Evolutionary conservation across 2,888 invertebrate genomes (phyloP).

Genomic region (Mesoligia furuncula): DNA sequence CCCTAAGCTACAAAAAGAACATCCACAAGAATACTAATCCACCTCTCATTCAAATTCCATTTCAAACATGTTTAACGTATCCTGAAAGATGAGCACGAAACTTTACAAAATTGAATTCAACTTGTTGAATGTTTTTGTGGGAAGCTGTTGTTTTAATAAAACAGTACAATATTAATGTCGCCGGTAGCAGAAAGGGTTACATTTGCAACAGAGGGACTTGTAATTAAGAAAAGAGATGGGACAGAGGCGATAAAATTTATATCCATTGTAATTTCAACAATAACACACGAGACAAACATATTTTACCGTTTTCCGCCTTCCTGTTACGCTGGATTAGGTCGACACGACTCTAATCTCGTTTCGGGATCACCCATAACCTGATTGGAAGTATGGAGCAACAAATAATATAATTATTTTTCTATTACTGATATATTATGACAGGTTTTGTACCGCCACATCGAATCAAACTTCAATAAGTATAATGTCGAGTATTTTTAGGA

Average conservation of each 20-base stretch:
- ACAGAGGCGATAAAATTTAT: constrained; percentile 61
- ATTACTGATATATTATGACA: constrained; percentile 47
- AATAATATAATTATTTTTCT: constrained; percentile 57
- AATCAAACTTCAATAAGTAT: constrained; percentile 51
- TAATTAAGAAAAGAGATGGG: constrained; percentile 69
- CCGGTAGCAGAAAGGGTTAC: constrained; percentile 57
- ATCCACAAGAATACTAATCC: constrained; percentile 1
- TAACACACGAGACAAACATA: constrained; percentile 46
- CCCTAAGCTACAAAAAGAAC: constrained; percentile 10
- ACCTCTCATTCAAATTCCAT: constrained; percentile 31
- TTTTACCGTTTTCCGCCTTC: constrained; percentile 30
- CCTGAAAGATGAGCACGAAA: constrained; percentile 30
- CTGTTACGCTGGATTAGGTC: constrained; percentile 31
- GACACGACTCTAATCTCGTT: constrained; percentile 27
- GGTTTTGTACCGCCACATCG: constrained; percentile 33
- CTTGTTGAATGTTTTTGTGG: constrained; percentile 58
- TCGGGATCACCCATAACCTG: constrained; percentile 35
- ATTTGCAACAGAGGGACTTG: constrained; percentile 68
- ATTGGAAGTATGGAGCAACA: constrained; percentile 42
- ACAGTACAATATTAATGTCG: constrained; percentile 51
- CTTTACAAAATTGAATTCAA: constrained; percentile 51
- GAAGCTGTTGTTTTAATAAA: constrained; percentile 52
- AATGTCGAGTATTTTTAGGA: constrained; percentile 33
- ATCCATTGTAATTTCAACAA: constrained; percentile 65
- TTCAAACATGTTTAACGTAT: constrained; percentile 38